Base-by-base conservation (phyloP, 2,113 vertebrate species). In the Corvus hawaiiensis region DNA sequence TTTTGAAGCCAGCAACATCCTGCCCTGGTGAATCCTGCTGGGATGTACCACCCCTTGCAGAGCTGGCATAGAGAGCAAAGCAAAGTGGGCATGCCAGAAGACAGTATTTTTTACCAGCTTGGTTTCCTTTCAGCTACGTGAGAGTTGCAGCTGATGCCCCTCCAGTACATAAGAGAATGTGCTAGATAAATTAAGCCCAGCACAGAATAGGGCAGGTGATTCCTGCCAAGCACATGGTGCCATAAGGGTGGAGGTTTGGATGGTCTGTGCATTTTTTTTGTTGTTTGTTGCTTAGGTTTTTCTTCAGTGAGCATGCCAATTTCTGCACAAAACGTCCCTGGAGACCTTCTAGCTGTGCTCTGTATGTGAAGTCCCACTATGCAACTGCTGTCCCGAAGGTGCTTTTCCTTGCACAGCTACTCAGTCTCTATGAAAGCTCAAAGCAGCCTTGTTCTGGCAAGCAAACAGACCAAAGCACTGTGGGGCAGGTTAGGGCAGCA, bases 381-480 rank as follows among this genome's bases (percentile, higher is more conserved):
- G 41, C 37, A 64, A 68, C 88, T 83, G 33, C 74, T 63, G 44
- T 64, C 76, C 68, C 6, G 9, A 91, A 93, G 71, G 80, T 94
- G 52, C 26, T 87, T 94, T 94, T 87, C 61, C 37, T 85, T 79
- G 51, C 61, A 63, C 48, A 61, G 43, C n/a, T 68, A 63, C 68
- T 94, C 73, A 73, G 74, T 64, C n/a, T 89, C 35, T 61, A 9
- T 48, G 43, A 83, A 69, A 87, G 41, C 85, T 92, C 54, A 96
- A 95, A 93, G 76, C 93, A 96, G 89, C 83, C 84, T 97, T 93
- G 83, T 96, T 95, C 83, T 94, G 73, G 90, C 69, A 91, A 63
- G 90, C 48, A 58, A 78, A 88, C 78, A 96, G 87, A 58, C 69
- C 37, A 81, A 51, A 86, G 85, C 46, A 32, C 43, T 80, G 78